A percentile compares a stretch with the other conserved stretches of the same genome.
These are phyloP conservation scores for Charina bottae DNA, from an alignment of 2,113 vertebrate genomes.

Conservation along the genomic window DNA sequence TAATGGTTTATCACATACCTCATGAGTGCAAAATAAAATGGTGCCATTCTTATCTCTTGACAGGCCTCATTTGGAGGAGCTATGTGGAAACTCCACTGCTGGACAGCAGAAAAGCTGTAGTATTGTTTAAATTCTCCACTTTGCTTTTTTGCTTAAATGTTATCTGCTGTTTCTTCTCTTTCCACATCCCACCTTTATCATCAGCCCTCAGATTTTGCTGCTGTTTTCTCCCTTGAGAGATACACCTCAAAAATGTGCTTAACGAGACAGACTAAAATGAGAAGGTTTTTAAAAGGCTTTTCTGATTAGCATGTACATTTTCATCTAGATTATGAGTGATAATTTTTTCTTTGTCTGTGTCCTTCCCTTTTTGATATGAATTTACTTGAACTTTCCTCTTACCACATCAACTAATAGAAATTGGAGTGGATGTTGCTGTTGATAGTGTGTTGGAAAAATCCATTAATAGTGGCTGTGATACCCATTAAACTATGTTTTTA, in stretches of 20 bases:
- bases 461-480: conserved; percentile 45
- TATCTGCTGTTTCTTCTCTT: neutral
- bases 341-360: conserved; percentile 23
- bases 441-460: conserved; percentile 27
- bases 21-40: neutral
- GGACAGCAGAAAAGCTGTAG: no score
- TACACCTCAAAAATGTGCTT: neutral
- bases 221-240: neutral
- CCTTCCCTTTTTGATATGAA: neutral
- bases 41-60: neutral
- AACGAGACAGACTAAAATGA: neutral
- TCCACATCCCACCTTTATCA: neutral
- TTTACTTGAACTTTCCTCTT: neutral
- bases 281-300: conserved; percentile 8
- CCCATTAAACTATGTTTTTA: conserved; percentile 26
- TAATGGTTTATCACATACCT: neutral
- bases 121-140: neutral
- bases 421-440: neutral
- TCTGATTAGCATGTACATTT: conserved; percentile 26
- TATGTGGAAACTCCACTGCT: neutral
- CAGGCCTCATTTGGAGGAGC: neutral
- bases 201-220: neutral
- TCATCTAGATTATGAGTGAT: neutral
- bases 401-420: neutral
- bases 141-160: neutral